A percentile compares a stretch with the other conserved stretches of the same genome.
These are phyloP conservation scores for Notodonta ziczac DNA, from an alignment of 2,888 invertebrate genomes.

Conservation along the genomic window DNA sequence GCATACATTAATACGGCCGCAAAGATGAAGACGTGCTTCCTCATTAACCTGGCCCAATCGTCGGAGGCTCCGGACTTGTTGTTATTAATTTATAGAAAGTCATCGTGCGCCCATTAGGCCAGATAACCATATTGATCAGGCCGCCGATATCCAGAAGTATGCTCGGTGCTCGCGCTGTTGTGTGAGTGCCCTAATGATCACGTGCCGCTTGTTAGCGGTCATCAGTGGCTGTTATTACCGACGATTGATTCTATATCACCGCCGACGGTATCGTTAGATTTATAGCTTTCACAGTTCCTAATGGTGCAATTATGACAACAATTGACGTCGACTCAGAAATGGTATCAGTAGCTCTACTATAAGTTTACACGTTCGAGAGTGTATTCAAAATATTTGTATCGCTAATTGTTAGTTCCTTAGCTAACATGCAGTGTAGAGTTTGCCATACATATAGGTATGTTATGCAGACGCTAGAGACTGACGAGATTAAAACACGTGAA, in stretches of 20 bases:
- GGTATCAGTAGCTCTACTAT: constrained; percentile 18
- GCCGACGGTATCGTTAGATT: constrained; percentile 66
- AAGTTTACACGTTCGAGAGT: too few species aligned
- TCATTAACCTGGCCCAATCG: constrained; percentile 78
- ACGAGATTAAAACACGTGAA: too few species aligned
- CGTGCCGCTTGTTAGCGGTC: constrained; percentile 79
- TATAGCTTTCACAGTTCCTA: constrained; percentile 73
- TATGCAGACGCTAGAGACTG: too few species aligned
- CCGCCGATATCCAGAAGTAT: constrained; percentile 61
- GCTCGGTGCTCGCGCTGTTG: constrained; percentile 61
- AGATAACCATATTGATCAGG: constrained; percentile 79
- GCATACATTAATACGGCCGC: constrained; percentile 55
- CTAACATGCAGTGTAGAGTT: constrained; percentile 19
- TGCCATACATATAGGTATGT: background rate
- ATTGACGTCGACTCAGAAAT: constrained; percentile 50
- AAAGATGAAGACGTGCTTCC: constrained; percentile 74
- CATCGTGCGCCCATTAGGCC: constrained; percentile 78
- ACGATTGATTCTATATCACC: constrained; percentile 68
- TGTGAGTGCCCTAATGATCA: constrained; percentile 78
- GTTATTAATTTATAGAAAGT: constrained; percentile 85
- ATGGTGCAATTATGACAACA: constrained; percentile 68
- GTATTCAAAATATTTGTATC: constrained; percentile 1
- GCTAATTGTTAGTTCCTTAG: too few species aligned
- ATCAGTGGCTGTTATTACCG: constrained; percentile 68
- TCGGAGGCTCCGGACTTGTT: constrained; percentile 67